Percentiles rank a stretch among this genome's conserved stretches.
Conservation (phyloP, 2,888 invertebrate species). For the Rhynchonema sp. region DNA sequence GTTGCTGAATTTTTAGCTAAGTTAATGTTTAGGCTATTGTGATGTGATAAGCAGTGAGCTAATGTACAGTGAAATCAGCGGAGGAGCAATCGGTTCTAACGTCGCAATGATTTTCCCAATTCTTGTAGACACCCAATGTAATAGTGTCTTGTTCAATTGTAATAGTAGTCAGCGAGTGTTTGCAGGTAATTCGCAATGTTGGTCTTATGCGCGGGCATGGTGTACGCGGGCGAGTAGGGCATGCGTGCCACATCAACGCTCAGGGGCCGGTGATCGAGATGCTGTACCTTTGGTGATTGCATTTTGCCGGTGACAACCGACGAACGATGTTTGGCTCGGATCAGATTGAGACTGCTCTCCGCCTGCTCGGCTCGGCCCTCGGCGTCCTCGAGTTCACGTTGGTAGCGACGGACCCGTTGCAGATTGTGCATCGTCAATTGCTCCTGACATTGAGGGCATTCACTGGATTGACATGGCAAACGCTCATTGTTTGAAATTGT, state of each 20-base stretch:
- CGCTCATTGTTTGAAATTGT: neutral
- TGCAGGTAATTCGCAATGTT: neutral
- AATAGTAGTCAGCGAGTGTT: neutral
- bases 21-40: neutral
- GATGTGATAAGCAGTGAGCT: too few species aligned
- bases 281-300: conserved; percentile 14
- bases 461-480: neutral
- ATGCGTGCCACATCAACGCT: too few species aligned
- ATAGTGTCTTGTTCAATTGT: too few species aligned
- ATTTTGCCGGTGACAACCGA: conserved; percentile 19
- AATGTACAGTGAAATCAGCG: too few species aligned
- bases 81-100: too few species aligned
- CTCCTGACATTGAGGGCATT: conserved; percentile 13
- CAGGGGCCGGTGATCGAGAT: too few species aligned
- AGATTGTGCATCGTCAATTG: conserved; percentile 48
- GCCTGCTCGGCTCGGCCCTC: conserved; percentile 85
- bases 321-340: conserved; percentile 81
- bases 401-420: conserved; percentile 89
- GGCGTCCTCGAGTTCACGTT: conserved; percentile 86
- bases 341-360: conserved; percentile 76
- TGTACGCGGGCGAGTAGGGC: too few species aligned
- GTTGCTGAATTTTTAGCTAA: too few species aligned
- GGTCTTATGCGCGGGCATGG: too few species aligned
- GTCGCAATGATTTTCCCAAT: too few species aligned
- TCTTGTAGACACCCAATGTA: too few species aligned